phyloP scores from a whole-genome alignment of 1,140 invertebrate genomes.

The Drosophila subpulchrella region DNA sequence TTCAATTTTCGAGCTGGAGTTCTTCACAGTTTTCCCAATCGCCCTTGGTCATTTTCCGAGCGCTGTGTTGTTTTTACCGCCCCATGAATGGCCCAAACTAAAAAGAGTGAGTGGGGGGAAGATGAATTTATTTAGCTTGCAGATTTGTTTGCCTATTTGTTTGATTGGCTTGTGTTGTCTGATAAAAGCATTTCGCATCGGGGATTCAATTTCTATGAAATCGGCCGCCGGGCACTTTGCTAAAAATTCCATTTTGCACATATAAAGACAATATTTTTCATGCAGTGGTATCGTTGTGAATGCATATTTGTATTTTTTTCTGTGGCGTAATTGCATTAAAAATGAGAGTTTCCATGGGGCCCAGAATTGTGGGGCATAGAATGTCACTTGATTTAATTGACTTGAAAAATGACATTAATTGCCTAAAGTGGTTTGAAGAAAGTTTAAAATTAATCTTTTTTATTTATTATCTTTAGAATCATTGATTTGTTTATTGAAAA shows the following conservation, averaged over 20 bases:
- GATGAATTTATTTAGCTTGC: constrained; percentile 59
- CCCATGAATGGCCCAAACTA: not conserved
- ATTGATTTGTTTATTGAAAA: not conserved
- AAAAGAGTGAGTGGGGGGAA: constrained; percentile 13
- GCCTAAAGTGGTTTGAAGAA: not conserved
- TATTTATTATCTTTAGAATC: not conserved
- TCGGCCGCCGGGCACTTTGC: constrained; percentile 16
- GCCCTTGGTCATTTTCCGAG: constrained; percentile 36
- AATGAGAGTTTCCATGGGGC: not conserved
- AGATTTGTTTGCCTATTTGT: constrained; percentile 66
- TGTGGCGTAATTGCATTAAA: not conserved
- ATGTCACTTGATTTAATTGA: not conserved
- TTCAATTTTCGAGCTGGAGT: constrained; percentile 23
- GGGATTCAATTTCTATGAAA: constrained; percentile 49
- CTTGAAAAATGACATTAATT: not conserved
- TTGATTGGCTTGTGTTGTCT: constrained; percentile 56
- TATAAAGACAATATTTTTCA: constrained; percentile 13
- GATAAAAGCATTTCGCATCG: constrained; percentile 50
- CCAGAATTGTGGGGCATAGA: not conserved
- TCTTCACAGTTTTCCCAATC: constrained; percentile 31
- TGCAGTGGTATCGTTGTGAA: not conserved
- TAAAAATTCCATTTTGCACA: constrained; percentile 18
- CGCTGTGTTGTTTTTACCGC: constrained; percentile 16
- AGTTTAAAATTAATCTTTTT: not conserved
- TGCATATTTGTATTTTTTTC: not conserved